These are phyloP conservation scores for Melanostoma scalare DNA, from an alignment of 2,888 invertebrate species.

Conservation along the genomic window DNA sequence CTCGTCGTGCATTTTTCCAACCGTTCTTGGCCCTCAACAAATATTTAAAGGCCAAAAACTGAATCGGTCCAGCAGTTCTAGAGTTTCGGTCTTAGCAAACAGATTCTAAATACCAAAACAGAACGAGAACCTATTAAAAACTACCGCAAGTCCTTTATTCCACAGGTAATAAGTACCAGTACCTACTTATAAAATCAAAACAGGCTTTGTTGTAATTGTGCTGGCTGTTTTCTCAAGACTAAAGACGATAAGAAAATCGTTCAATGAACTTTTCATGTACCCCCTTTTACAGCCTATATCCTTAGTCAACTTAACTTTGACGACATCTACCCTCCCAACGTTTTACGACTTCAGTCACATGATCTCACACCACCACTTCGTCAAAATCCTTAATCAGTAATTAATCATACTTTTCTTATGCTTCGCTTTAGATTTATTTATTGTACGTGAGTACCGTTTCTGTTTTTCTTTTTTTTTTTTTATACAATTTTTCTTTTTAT, in stretches of 20 bases:
- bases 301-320: not conserved
- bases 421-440: constrained; percentile 25
- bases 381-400: constrained; percentile 65
- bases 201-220: too few species aligned
- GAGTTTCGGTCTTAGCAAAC: too few species aligned
- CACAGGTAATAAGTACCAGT: too few species aligned
- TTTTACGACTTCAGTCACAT: constrained; percentile 56
- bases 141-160: too few species aligned
- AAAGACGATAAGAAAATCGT: constrained; percentile 6
- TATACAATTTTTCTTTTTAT: constrained; percentile 27
- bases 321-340: constrained; percentile 32
- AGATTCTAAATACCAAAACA: too few species aligned
- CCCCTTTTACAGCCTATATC: not conserved
- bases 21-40: too few species aligned
- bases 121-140: too few species aligned
- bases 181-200: too few species aligned
- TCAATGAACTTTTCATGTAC: constrained; percentile 6
- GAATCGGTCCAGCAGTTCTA: too few species aligned
- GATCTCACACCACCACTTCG: constrained; percentile 47
- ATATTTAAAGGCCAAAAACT: too few species aligned
- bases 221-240: not conserved
- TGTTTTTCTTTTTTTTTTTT: not conserved
- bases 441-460: constrained; percentile 1
- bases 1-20: too few species aligned
- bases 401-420: constrained; percentile 67